Percentiles rank a stretch among this genome's conserved stretches.
These are phyloP conservation scores for Corticium candelabrum DNA, from an alignment of 37 sponge, comb jelly and placozoan species.

Conservation along the genomic window DNA sequence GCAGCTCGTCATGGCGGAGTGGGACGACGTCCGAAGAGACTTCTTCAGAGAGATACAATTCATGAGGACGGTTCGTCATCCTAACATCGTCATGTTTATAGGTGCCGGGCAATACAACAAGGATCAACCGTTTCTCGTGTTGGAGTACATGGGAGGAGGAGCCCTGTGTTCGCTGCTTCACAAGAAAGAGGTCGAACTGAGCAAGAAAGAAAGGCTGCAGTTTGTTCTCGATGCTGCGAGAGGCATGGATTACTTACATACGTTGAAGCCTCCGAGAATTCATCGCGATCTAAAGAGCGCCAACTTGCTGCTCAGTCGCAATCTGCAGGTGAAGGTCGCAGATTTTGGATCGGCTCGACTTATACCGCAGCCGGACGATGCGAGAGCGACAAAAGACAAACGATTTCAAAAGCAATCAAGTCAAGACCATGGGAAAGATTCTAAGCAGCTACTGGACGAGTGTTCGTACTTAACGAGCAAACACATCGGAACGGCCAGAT, in stretches of 20 bases:
- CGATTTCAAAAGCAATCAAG: background rate
- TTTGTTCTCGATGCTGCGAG: background rate
- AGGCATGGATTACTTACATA: background rate
- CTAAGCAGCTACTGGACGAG: too few species aligned
- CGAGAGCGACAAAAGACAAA: background rate
- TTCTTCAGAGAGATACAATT: background rate
- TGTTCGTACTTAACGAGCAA: background rate
- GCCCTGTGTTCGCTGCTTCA: background rate
- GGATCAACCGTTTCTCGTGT: background rate
- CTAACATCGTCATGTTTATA: background rate
- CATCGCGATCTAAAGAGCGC: constrained; percentile 2
- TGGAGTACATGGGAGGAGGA: background rate
- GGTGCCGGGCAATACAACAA: background rate
- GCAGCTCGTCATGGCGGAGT: background rate
- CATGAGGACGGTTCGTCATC: background rate
- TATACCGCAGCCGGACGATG: background rate
- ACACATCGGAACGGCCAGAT: background rate
- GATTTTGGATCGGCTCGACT: background rate
- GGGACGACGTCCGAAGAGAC: background rate
- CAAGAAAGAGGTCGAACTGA: background rate
- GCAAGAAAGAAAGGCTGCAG: background rate
- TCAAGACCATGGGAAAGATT: too few species aligned
- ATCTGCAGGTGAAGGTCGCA: background rate
- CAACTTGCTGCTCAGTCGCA: background rate
- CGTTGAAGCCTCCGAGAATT: background rate